These are phyloP conservation scores for Acanthosepion pharaonis DNA, from an alignment of 2,888 invertebrate genomes.

Conservation along the genomic window DNA sequence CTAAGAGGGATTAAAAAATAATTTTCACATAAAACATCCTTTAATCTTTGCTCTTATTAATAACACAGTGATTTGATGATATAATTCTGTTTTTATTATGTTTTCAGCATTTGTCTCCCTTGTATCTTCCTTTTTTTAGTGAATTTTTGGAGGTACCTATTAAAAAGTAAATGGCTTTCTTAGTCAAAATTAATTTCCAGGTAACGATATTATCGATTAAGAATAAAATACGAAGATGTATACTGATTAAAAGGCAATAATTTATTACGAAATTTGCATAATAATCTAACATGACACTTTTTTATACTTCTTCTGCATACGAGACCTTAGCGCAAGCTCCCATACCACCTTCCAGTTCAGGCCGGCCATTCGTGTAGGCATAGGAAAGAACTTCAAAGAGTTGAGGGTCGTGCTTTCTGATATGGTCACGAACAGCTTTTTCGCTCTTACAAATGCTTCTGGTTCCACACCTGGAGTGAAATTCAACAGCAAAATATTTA, in stretches of 20 bases:
- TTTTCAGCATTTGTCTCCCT: no score
- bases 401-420: constrained; percentile 36
- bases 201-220: no score
- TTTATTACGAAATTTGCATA: not conserved
- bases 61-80: no score
- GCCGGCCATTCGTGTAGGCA: not conserved
- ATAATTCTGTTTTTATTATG: no score
- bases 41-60: no score
- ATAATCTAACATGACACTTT: not conserved
- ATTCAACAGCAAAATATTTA: not conserved
- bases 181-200: no score
- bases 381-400: constrained; percentile 35
- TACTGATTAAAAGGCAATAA: not conserved
- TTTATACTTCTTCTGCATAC: not conserved
- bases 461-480: constrained; percentile 43
- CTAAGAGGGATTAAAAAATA: no score
- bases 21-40: no score
- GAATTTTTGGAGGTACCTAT: no score
- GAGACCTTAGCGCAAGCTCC: not conserved
- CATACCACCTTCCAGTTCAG: not conserved
- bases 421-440: not conserved
- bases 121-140: no score
- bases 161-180: no score
- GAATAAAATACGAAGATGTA: no score
- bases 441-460: not conserved